Conservation (phyloP, 2,888 invertebrate species). For the Leptinotarsa haldemani region DNA sequence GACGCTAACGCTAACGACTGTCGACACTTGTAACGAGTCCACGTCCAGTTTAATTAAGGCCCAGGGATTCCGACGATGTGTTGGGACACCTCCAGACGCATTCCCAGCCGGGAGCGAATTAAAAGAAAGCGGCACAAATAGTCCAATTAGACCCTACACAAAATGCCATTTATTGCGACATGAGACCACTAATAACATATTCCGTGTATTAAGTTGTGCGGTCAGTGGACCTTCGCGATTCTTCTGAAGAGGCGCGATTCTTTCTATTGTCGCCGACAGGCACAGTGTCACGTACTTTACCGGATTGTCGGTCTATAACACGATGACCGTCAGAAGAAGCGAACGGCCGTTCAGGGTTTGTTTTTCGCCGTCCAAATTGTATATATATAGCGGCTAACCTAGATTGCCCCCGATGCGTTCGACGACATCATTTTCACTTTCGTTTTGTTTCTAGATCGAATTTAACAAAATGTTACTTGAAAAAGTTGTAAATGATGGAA, state of each 20-base stretch:
- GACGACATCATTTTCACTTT: neutral
- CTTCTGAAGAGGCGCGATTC: conserved; percentile 50
- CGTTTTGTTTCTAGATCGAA: no score
- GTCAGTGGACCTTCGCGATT: conserved; percentile 58
- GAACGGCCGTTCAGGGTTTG: conserved; percentile 54
- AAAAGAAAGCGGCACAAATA: conserved; percentile 51
- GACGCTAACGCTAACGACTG: conserved; percentile 36
- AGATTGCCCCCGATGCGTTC: conserved; percentile 6
- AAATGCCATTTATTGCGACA: conserved; percentile 48
- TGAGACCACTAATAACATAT: conserved; percentile 56
- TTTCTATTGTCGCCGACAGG: conserved; percentile 54
- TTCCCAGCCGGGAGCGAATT: conserved; percentile 55
- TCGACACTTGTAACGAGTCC: conserved; percentile 37
- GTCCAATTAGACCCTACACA: conserved; percentile 54
- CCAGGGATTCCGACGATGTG: conserved; percentile 50
- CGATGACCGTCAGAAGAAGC: conserved; percentile 51
- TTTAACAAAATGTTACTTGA: no score
- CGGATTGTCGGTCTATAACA: conserved; percentile 48
- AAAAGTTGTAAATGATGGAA: no score
- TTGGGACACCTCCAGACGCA: conserved; percentile 55
- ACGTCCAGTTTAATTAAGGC: conserved; percentile 40
- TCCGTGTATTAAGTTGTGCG: conserved; percentile 54
- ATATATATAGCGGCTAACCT: conserved; percentile 21
- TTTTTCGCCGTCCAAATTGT: conserved; percentile 25
- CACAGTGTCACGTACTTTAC: conserved; percentile 55